phyloP scores from a whole-genome alignment of 2,888 invertebrate genomes.

The Cataglyphis altisquamis region DNA sequence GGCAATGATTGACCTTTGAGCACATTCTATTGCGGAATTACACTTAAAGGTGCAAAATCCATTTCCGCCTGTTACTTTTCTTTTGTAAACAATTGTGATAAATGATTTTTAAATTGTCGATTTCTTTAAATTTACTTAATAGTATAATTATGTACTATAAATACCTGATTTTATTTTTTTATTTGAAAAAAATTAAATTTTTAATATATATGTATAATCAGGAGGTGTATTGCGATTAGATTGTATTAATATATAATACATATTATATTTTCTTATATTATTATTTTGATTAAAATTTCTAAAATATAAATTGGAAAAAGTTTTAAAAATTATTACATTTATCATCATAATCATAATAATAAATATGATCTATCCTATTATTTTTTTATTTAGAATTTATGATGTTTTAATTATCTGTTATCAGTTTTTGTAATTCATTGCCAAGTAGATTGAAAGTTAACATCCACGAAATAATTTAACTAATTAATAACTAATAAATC shows the following conservation, averaged over 20 bases:
- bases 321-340: not conserved
- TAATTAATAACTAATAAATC: slow-evolving; percentile 13
- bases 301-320: not conserved
- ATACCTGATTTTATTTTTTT: not conserved
- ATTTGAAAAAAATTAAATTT: not conserved
- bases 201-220: not conserved
- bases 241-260: not conserved
- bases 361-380: not conserved
- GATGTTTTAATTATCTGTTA: not conserved
- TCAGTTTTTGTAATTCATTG: not conserved
- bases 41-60: not conserved
- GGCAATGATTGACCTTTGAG: not conserved
- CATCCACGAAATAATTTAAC: not conserved
- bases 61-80: slow-evolving; percentile 9
- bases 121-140: not conserved
- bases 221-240: not conserved
- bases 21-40: slow-evolving; percentile 9
- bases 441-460: not conserved
- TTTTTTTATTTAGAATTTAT: not conserved
- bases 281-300: not conserved
- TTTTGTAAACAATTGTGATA: not conserved
- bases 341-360: not conserved
- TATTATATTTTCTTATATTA: not conserved
- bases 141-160: not conserved
- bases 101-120: not conserved